phyloP scores from a whole-genome alignment of 2,888 invertebrate species.

The Sthenelais limicola region DNA sequence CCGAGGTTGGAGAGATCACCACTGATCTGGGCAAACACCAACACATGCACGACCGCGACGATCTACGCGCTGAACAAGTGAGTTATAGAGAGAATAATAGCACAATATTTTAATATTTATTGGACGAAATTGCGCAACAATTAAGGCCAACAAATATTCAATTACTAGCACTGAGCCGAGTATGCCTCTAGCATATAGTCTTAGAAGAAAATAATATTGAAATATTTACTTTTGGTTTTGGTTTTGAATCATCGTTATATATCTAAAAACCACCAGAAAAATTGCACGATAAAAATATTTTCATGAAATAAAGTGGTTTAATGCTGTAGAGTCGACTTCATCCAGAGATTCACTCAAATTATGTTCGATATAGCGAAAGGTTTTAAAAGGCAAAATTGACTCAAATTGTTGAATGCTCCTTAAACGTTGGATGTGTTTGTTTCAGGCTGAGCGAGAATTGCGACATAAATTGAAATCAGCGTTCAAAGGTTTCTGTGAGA shows the following conservation, averaged over 20 bases:
- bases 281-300: neutral
- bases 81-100: slow-evolving; percentile 18
- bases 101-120: too few relatives aligned
- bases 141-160: too few relatives aligned
- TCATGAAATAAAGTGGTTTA: neutral
- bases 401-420: too few relatives aligned
- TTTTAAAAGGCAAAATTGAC: too few relatives aligned
- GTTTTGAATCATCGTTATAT: neutral
- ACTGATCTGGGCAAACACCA: slow-evolving; percentile 99
- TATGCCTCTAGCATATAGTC: neutral
- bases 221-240: neutral
- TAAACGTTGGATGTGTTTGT: too few relatives aligned
- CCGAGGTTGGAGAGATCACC: slow-evolving; percentile 99
- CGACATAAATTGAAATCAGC: slow-evolving; percentile 97
- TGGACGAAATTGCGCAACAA: too few relatives aligned
- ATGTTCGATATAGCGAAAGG: too few relatives aligned
- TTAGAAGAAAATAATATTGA: neutral
- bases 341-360: too few relatives aligned
- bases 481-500: slow-evolving; percentile 98
- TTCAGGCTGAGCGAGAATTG: slow-evolving; percentile 90
- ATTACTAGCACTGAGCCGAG: too few relatives aligned
- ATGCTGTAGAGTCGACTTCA: neutral
- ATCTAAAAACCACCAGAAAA: neutral
- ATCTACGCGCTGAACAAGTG: slow-evolving; percentile 95
- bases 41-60: slow-evolving; percentile 99